Conservation (phyloP, 2,888 invertebrate species). For the Rhaphigaster nebulosa region DNA sequence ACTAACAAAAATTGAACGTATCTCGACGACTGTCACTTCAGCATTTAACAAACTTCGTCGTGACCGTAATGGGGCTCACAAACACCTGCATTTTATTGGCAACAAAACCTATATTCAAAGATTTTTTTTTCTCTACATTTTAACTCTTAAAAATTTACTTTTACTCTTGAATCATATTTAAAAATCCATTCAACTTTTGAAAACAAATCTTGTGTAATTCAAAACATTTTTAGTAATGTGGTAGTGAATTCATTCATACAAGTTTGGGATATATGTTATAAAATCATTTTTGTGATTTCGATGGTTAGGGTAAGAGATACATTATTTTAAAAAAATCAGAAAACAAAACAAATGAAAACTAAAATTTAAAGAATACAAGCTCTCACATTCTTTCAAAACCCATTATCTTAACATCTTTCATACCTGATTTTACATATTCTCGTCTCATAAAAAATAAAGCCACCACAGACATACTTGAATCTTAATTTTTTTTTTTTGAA, state of each 20-base stretch:
- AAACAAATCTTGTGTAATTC: constrained; percentile 46
- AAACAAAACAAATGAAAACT: background rate
- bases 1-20: constrained; percentile 54
- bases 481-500: constrained; percentile 44
- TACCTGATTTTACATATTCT: constrained; percentile 7
- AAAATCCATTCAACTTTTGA: constrained; percentile 50
- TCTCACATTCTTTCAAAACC: constrained; percentile 44
- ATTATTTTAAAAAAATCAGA: constrained; percentile 25
- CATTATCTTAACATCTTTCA: constrained; percentile 28
- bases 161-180: constrained; percentile 43
- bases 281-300: constrained; percentile 40
- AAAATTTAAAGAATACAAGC: constrained; percentile 5
- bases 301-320: constrained; percentile 41
- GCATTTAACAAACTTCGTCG: constrained; percentile 42
- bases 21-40: constrained; percentile 54
- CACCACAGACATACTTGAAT: constrained; percentile 45
- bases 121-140: constrained; percentile 61
- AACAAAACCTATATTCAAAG: constrained; percentile 63
- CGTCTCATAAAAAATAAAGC: background rate
- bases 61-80: constrained; percentile 59
- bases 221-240: constrained; percentile 46
- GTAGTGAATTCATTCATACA: constrained; percentile 41
- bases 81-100: constrained; percentile 65
- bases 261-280: constrained; percentile 40
- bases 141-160: constrained; percentile 55